Evolutionary conservation across 2,797 vertebrate genomes (phyloP).

Genomic region (Telmatherina bonti): DNA sequence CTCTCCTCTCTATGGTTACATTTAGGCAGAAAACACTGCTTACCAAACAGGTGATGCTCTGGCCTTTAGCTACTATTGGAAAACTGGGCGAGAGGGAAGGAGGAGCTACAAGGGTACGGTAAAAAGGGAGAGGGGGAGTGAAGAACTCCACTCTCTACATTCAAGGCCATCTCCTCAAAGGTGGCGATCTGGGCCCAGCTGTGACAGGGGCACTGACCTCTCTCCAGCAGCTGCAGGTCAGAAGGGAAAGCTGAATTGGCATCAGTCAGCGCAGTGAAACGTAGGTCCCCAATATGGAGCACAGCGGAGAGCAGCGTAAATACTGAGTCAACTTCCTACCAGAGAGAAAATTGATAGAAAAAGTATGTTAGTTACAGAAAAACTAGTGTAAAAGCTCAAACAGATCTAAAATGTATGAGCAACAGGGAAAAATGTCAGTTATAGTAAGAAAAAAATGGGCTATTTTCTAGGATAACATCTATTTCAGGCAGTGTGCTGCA

Average conservation of each 20-base stretch:
- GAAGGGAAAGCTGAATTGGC: conserved; percentile 87
- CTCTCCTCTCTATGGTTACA: conserved; percentile 42
- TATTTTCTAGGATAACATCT: too few relatives aligned
- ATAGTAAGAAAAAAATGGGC: too few relatives aligned
- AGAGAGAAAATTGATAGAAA: conserved; percentile 15
- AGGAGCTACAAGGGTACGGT: conserved; percentile 19
- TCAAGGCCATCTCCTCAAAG: conserved; percentile 15
- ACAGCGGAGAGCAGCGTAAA: conserved; percentile 90
- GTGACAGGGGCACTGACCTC: conserved; percentile 85
- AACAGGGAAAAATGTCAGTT: background rate
- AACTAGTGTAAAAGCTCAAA: background rate
- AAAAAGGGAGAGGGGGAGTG: conserved; percentile 35
- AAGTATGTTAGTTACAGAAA: background rate
- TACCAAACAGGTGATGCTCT: conserved; percentile 54
- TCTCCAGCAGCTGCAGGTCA: conserved; percentile 92
- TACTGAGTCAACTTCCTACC: conserved; percentile 92
- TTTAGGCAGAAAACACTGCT: conserved; percentile 31
- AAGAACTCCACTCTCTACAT: conserved; percentile 1
- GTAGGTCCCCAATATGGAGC: conserved; percentile 91
- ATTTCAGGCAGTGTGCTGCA: too few relatives aligned
- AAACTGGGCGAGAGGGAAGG: conserved; percentile 4
- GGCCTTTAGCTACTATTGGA: conserved; percentile 35
- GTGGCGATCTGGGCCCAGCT: conserved; percentile 39
- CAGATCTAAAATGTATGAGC: background rate
- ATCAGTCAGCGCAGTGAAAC: conserved; percentile 87